These are phyloP conservation scores for Phalacrocorax carbo DNA, from an alignment of 2,113 vertebrate genomes.

Conservation along the genomic window DNA sequence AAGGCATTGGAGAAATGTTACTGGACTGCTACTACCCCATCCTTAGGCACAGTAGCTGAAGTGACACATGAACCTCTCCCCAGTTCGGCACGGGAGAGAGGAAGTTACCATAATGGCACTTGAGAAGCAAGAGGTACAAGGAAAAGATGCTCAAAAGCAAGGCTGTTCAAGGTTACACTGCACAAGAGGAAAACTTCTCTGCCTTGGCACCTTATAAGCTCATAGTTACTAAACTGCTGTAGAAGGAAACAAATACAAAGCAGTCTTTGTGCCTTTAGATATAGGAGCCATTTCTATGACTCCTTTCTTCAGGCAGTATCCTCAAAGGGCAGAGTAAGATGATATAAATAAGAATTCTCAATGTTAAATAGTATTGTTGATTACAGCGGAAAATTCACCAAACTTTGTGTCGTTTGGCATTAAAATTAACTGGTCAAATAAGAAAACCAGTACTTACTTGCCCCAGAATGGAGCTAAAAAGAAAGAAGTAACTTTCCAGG, in stretches of 20 bases:
- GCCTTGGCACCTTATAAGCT: background rate
- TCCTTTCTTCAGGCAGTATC: slow-evolving; percentile 1
- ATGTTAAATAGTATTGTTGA: background rate
- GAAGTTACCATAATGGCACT: background rate
- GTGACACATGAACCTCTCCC: background rate
- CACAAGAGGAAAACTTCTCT: background rate
- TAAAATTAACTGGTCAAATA: background rate
- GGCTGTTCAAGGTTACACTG: background rate
- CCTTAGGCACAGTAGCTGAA: background rate
- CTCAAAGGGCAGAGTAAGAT: background rate
- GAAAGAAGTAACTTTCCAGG: background rate
- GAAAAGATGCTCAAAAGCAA: background rate
- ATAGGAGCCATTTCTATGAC: background rate
- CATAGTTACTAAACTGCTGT: background rate
- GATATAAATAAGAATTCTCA: background rate
- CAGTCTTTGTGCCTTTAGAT: background rate
- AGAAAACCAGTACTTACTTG: background rate
- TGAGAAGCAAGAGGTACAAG: background rate
- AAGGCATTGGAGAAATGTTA: background rate
- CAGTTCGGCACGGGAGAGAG: background rate
- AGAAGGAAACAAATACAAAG: background rate
- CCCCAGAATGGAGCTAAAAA: background rate
- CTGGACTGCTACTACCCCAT: background rate
- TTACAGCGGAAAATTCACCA: background rate
- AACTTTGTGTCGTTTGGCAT: too few species aligned